Base-by-base conservation (phyloP, 2,797 vertebrate species). In the Labroides dimidiatus region DNA sequence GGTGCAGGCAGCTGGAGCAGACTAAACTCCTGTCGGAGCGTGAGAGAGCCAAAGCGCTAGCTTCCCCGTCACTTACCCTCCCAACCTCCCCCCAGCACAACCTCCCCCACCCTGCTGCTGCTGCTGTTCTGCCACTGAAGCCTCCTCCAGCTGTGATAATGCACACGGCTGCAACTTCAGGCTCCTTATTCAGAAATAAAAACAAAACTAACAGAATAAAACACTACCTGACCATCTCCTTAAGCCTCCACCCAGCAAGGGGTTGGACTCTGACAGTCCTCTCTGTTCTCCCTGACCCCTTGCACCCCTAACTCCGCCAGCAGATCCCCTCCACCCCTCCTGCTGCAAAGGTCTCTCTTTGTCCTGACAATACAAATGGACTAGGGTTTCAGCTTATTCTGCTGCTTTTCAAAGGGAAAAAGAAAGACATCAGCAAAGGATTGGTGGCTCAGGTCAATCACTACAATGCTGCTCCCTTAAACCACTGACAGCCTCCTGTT, bases 331-430 rank as follows among this genome's bases (percentile, higher is more conserved):
- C 82, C 77, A 64, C 80, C 83, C 69, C 84, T 86, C 76, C 77
- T 75, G 78, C 75, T 85, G 91, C 84, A 87, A 90, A 84, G 80
- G 87, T 85, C 81, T 59, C 81, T 85, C 90, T 93, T 94, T 95
- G 93, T 94, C 89, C 87, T 20, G 72, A 78, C 89, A 84, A 89
- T 85, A 92, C 93, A 93, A 93, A 93, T 92, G 92, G 89, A 91
- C 91, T 90, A 89, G 84, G 91, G 91, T 92, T 94, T 94, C 91
- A 92, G 93, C 91, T 91, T 91, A 94, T 93, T 93, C 93, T 94
- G 92, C 85, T 90, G 90, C 90, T 91, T 94, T 94, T 93, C 89
- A 92, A 89, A 89, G 82, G 75, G 75, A 84, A 81, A 89, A 84
- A 91, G 87, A 88, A 93, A 94, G 92, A 94, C 91, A 91, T 93